Evolutionary conservation across 2,888 invertebrate genomes (phyloP).

Genomic region (Coenonympha glycerion): DNA sequence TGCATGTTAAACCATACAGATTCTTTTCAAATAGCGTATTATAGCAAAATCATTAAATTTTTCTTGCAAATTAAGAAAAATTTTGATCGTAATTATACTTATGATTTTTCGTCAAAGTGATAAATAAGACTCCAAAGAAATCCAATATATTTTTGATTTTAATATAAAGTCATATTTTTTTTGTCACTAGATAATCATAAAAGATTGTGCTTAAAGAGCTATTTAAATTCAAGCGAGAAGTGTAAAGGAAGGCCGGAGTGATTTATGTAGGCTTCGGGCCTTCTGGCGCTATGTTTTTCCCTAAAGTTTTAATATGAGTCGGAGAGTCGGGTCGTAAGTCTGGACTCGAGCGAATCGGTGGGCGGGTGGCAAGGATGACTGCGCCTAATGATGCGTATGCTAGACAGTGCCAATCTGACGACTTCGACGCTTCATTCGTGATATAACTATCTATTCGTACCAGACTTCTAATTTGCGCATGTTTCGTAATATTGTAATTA

Average conservation of each 20-base stretch:
- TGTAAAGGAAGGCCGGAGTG: slow-evolving; percentile 61
- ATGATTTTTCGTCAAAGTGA: too few species aligned
- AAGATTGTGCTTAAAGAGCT: slow-evolving; percentile 57
- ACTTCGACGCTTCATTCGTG: slow-evolving; percentile 7
- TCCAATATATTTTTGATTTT: background rate
- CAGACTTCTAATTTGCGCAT: slow-evolving; percentile 8
- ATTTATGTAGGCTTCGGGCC: slow-evolving; percentile 57
- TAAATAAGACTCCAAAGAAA: too few species aligned
- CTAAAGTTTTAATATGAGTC: slow-evolving; percentile 66
- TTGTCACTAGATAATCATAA: slow-evolving; percentile 57
- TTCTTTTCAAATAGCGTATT: too few species aligned
- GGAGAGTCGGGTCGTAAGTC: slow-evolving; percentile 23
- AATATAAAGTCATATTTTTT: background rate
- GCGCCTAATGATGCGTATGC: slow-evolving; percentile 26
- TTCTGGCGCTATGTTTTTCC: slow-evolving; percentile 44
- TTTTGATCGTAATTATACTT: too few species aligned
- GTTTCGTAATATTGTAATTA: background rate
- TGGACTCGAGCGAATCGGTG: background rate
- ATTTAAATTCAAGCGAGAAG: slow-evolving; percentile 67
- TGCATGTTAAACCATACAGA: too few species aligned
- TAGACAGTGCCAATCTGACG: slow-evolving; percentile 19
- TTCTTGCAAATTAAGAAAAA: too few species aligned
- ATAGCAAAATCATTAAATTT: too few species aligned
- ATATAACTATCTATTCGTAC: slow-evolving; percentile 12
- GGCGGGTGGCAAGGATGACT: slow-evolving; percentile 8